These are phyloP conservation scores for Andricus quercusramuli DNA, from an alignment of 2,888 invertebrate species.

Conservation along the genomic window DNA sequence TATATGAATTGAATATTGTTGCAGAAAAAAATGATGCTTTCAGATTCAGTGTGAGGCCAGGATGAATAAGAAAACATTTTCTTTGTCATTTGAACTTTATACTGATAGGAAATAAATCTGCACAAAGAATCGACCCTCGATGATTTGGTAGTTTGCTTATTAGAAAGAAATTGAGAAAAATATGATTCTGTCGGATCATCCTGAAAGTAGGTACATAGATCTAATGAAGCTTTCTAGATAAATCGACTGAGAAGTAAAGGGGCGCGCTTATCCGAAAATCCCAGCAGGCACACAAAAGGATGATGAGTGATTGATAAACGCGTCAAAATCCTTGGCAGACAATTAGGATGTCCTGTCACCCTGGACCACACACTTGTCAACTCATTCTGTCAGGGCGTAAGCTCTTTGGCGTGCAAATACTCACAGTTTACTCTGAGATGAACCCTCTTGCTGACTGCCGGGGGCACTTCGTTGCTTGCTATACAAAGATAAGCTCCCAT, in stretches of 20 bases:
- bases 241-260: background rate
- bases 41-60: too few species aligned
- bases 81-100: background rate
- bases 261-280: background rate
- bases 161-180: background rate
- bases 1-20: too few species aligned
- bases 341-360: conserved; percentile 35
- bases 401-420: conserved; percentile 75
- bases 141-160: background rate
- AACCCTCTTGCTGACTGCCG: conserved; percentile 83
- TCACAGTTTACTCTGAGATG: conserved; percentile 84
- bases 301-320: conserved; percentile 22
- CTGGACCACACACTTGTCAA: conserved; percentile 38
- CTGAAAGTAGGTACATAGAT: background rate
- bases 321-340: conserved; percentile 33
- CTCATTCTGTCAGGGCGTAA: conserved; percentile 37
- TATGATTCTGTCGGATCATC: background rate
- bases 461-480: conserved; percentile 87
- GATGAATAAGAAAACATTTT: too few species aligned
- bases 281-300: background rate
- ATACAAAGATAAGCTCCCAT: conserved; percentile 89
- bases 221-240: background rate
- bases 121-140: background rate
- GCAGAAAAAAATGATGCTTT: too few species aligned
- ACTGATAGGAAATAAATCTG: background rate